These are phyloP conservation scores for Acleris cristana DNA, from an alignment of 2,888 invertebrate genomes.

Conservation along the genomic window DNA sequence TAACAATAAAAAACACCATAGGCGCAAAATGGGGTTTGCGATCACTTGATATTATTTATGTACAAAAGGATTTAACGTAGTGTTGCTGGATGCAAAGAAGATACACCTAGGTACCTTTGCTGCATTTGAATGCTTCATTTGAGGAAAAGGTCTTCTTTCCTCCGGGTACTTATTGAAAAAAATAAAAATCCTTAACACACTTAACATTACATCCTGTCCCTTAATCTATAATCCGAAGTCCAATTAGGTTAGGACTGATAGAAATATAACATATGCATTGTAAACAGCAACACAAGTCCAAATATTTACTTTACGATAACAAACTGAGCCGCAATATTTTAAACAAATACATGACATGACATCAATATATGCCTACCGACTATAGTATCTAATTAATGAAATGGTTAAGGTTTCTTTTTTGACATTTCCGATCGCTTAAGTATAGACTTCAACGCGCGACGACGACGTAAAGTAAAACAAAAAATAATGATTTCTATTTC, in stretches of 20 bases:
- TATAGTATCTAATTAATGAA: neutral
- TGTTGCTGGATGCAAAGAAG: too few species aligned
- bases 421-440: conserved; percentile 23
- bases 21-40: too few species aligned
- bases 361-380: neutral
- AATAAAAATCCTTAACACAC: too few species aligned
- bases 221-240: conserved; percentile 25
- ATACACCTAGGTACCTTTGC: too few species aligned
- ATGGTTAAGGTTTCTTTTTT: conserved; percentile 8
- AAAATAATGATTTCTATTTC: conserved; percentile 30
- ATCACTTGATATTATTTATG: neutral
- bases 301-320: conserved; percentile 27
- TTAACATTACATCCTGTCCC: conserved; percentile 4
- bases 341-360: neutral
- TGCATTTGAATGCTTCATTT: too few species aligned
- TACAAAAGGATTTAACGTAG: neutral
- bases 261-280: conserved; percentile 21
- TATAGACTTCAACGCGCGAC: conserved; percentile 75
- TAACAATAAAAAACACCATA: too few species aligned
- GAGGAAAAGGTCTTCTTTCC: too few species aligned
- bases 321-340: conserved; percentile 1
- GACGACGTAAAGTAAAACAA: conserved; percentile 30
- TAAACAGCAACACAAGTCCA: conserved; percentile 20
- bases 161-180: too few species aligned
- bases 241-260: conserved; percentile 17